Evolutionary conservation across 2,888 invertebrate genomes (phyloP).

Genomic region (Ryuthela nishihirai): DNA sequence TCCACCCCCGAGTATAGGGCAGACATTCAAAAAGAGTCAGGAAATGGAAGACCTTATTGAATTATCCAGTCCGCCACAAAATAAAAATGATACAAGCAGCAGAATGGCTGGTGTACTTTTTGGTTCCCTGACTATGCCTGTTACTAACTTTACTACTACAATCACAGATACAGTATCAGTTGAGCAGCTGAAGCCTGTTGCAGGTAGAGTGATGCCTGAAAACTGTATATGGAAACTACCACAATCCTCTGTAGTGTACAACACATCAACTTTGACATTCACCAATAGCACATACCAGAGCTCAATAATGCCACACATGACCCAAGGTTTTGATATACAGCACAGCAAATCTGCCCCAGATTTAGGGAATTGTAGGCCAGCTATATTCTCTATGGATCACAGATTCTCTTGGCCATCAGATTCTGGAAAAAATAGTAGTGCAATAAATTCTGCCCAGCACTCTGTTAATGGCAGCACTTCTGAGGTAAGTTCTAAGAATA

Average conservation of each 20-base stretch:
- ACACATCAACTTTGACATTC: slow-evolving; percentile 12
- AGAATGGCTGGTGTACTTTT: neutral
- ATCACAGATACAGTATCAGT: too few species aligned
- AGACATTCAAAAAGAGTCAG: slow-evolving; percentile 6
- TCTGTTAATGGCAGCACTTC: neutral
- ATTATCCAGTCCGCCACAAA: neutral
- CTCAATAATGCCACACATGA: neutral
- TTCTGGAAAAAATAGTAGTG: neutral
- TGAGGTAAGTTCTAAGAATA: slow-evolving; percentile 23
- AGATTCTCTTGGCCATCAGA: too few species aligned
- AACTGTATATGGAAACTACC: too few species aligned
- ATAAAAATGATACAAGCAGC: neutral
- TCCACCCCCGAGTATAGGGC: slow-evolving; percentile 24
- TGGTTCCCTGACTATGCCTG: too few species aligned
- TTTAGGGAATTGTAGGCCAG: slow-evolving; percentile 3
- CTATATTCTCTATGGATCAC: too few species aligned
- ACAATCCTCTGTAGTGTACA: neutral
- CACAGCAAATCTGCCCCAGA: slow-evolving; percentile 23
- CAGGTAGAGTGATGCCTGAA: too few species aligned
- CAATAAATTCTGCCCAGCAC: neutral
- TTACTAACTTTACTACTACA: too few species aligned
- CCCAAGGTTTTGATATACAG: slow-evolving; percentile 16
- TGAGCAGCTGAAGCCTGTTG: too few species aligned
- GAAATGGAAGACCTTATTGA: neutral
- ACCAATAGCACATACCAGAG: slow-evolving; percentile 22